A percentile compares a stretch with the other conserved stretches of the same genome.
These are phyloP conservation scores for Dasysyrphus tricinctus DNA, from an alignment of 2,888 invertebrate genomes.

Conservation along the genomic window DNA sequence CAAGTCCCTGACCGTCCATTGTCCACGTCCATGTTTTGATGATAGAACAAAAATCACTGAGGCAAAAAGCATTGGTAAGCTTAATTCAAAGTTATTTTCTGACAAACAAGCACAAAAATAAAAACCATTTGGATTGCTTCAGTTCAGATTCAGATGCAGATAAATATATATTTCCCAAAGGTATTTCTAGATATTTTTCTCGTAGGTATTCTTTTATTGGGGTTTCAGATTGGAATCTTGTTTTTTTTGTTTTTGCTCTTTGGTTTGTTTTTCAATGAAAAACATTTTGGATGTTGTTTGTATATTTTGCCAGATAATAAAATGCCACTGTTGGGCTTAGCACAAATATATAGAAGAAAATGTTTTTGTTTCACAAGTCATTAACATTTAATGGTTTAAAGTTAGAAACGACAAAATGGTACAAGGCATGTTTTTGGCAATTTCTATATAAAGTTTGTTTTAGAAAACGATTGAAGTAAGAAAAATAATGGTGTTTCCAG, in stretches of 20 bases:
- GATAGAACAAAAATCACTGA: constrained; percentile 9
- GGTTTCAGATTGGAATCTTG: constrained; percentile 37
- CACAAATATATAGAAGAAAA: not conserved
- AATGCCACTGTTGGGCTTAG: constrained; percentile 26
- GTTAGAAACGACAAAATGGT: constrained; percentile 4
- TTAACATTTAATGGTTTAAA: constrained; percentile 52
- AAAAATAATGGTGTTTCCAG: not conserved
- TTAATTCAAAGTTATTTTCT: constrained; percentile 37
- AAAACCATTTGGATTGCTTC: constrained; percentile 14
- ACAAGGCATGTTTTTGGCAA: not conserved
- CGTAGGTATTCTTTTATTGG: constrained; percentile 33
- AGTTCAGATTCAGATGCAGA: not conserved
- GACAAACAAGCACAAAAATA: constrained; percentile 27
- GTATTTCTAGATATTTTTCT: constrained; percentile 29
- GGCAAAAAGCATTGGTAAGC: constrained; percentile 29
- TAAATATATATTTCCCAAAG: constrained; percentile 36
- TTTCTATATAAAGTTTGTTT: constrained; percentile 12
- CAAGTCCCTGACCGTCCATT: not conserved
- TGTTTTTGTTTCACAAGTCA: constrained; percentile 31
- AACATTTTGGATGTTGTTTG: constrained; percentile 33
- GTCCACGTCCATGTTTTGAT: not conserved
- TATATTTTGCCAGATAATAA: constrained; percentile 59
- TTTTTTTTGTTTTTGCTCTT: not conserved
- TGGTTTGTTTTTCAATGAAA: constrained; percentile 2
- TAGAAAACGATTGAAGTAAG: not conserved